A percentile compares a stretch with the other conserved stretches of the same genome.
Evolutionary conservation across 2,888 invertebrate species (phyloP).

Genomic region (Lamellibrachia columna): DNA sequence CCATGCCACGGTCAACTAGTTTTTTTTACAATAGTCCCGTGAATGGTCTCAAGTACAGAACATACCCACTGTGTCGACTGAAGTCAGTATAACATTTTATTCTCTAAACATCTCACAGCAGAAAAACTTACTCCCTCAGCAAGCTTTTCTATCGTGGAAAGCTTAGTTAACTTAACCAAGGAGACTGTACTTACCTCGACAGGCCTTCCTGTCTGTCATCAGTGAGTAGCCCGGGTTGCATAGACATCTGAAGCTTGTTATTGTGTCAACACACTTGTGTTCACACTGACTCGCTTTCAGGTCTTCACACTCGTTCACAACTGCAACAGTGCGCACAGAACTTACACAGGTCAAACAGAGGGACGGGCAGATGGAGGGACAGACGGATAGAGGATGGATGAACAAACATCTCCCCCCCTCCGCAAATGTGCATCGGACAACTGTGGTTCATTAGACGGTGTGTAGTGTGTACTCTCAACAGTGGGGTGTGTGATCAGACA

Average conservation of each 20-base stretch:
- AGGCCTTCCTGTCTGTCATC: conserved; percentile 81
- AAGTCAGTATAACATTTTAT: too few species aligned
- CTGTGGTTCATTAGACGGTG: too few species aligned
- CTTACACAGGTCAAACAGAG: not conserved
- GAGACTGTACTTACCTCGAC: conserved; percentile 57
- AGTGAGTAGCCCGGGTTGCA: conserved; percentile 94
- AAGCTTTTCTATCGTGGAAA: too few species aligned
- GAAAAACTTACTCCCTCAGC: too few species aligned
- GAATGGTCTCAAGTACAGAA: too few species aligned
- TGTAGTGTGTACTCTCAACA: not conserved
- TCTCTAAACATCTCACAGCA: too few species aligned
- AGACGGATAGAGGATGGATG: not conserved
- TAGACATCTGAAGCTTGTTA: conserved; percentile 93
- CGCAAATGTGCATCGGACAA: too few species aligned
- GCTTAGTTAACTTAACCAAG: not conserved
- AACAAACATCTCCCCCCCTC: not conserved
- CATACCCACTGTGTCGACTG: too few species aligned
- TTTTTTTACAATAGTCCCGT: too few species aligned
- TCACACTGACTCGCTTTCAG: conserved; percentile 93
- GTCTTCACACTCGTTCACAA: conserved; percentile 93
- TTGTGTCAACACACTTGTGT: conserved; percentile 92
- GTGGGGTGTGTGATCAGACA: not conserved
- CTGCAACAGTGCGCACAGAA: conserved; percentile 48
- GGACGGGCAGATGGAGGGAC: not conserved
- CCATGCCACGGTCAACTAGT: too few species aligned